Conservation (phyloP, 2,113 vertebrate genomes). For the Puma concolor region DNA sequence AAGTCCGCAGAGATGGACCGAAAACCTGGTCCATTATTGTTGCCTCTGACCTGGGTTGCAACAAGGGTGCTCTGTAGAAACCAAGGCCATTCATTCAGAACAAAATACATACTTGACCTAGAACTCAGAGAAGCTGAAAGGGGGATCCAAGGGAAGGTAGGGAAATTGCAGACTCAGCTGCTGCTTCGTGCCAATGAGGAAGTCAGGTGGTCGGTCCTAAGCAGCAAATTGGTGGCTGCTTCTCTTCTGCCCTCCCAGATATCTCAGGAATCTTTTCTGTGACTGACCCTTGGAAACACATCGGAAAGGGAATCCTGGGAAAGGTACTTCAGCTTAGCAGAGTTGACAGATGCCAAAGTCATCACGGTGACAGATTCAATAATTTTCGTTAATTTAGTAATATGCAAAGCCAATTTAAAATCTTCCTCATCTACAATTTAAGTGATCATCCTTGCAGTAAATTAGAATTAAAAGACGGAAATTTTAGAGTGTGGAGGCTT, state of each 20-base stretch:
- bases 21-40: neutral
- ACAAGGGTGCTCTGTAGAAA: neutral
- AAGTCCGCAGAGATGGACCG: no score
- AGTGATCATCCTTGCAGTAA: neutral
- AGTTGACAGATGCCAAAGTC: neutral
- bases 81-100: no score
- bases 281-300: neutral
- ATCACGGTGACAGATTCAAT: neutral
- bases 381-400: neutral
- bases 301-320: neutral
- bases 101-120: neutral
- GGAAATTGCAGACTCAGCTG: neutral
- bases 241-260: neutral
- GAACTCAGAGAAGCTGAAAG: neutral
- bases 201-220: neutral
- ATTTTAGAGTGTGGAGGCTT: neutral
- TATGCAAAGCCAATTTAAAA: slow-evolving; percentile 1
- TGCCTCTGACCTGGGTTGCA: neutral
- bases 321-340: neutral
- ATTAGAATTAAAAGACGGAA: neutral
- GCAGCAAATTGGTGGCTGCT: neutral
- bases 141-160: neutral
- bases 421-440: neutral
- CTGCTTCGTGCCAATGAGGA: neutral
- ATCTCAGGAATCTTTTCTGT: neutral